Evolutionary conservation across 2,797 vertebrate genomes (phyloP).

Genomic region (Ptychobarbus kaznakovi): DNA sequence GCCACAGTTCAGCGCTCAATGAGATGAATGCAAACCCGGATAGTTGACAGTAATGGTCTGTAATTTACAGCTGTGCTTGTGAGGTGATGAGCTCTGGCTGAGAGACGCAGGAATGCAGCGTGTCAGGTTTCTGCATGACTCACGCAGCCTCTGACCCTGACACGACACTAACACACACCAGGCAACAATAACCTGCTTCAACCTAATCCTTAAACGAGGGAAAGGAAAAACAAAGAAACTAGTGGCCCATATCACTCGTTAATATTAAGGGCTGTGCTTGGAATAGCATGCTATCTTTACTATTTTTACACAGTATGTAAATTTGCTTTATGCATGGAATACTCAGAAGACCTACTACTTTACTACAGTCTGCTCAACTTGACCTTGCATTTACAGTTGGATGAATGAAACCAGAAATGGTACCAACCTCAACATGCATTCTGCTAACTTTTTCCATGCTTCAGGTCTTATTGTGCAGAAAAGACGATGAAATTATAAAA

Average conservation of each 20-base stretch:
- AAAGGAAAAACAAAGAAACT: slow-evolving; percentile 38
- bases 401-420: neutral
- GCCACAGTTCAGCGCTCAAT: slow-evolving; percentile 72
- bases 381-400: neutral
- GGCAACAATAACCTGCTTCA: slow-evolving; percentile 42
- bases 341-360: neutral
- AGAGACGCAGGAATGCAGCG: slow-evolving; percentile 55
- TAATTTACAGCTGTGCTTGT: slow-evolving; percentile 65
- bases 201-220: slow-evolving; percentile 48
- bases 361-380: neutral
- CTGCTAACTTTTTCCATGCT: neutral
- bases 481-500: neutral
- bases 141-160: slow-evolving; percentile 49
- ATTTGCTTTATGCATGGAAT: neutral
- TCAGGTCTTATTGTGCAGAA: neutral
- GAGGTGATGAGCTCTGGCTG: slow-evolving; percentile 54
- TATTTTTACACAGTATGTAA: neutral
- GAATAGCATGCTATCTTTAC: neutral
- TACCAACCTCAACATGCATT: neutral
- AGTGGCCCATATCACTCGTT: slow-evolving; percentile 22
- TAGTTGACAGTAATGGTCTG: slow-evolving; percentile 66
- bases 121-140: slow-evolving; percentile 64
- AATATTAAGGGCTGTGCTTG: slow-evolving; percentile 8
- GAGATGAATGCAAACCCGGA: slow-evolving; percentile 61
- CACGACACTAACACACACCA: slow-evolving; percentile 38